Base-by-base conservation (phyloP, 1,140 invertebrate species). In the Bilobella aurantiaca region DNA sequence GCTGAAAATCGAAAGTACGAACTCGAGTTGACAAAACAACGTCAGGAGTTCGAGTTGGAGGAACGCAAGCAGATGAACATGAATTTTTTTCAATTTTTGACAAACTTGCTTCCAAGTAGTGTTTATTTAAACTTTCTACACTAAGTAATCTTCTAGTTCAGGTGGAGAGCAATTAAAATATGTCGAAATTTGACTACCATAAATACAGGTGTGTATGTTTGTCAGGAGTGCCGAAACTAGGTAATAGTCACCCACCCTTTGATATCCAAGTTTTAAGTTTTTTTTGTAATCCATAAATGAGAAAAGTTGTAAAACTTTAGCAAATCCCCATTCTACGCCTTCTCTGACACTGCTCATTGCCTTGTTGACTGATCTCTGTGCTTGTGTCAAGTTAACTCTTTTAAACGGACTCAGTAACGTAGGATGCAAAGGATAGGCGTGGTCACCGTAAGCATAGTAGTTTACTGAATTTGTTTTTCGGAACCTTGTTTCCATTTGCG, bases 261-360 rank as follows among this genome's bases (percentile, higher is more conserved):
- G 59, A 2, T 37, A 27, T 14, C 59, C 59, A 5, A 62, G 34
- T 25, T 62, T 62, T 34, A 62, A 27, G 30, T 62, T 62, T 23
- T 62, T 62, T 37, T 62, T 62, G 42, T 37, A 62, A 46, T 62
- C 59, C 25, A 37, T 8, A 27, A 37, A 62, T 3, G 3, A 18
- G 42, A 62, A 62, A 3, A 12, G 12, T 16, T 34, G 3, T 3
- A 62, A 5, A 21, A 37, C 32, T 37, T 62, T 37, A 14, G 5
- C n/a, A 37, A 62, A 62, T 5, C 59, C 59, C 59, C 59, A 62
- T 23, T 62, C 59, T 3, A 62, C 59, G 5, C 31, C 3, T 16
- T 34, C 32, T 46, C 59, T 62, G 14, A 62, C 32, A 23, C 37
- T 62, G 30, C 59, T 62, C 59, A 62, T 62, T 46, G 8, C 3